phyloP scores from a whole-genome alignment of 2,888 invertebrate genomes.

The Luperina nickerlii region DNA sequence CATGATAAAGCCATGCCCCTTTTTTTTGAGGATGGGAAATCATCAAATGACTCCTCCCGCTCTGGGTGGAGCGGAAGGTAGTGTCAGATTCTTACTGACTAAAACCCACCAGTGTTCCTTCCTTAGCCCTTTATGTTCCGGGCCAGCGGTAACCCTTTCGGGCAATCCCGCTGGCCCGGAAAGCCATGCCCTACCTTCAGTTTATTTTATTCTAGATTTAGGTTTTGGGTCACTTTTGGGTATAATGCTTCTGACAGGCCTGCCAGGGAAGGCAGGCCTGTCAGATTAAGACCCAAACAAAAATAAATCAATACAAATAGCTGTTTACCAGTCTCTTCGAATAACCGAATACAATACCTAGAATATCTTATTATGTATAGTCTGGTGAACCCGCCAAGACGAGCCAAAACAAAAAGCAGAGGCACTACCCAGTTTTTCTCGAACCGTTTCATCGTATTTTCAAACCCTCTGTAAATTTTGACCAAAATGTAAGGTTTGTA shows the following conservation, averaged over 20 bases:
- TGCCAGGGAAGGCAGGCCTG: too few relatives aligned
- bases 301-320: slow-evolving; percentile 1
- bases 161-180: too few relatives aligned
- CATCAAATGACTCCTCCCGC: too few relatives aligned
- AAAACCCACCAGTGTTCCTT: too few relatives aligned
- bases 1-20: too few relatives aligned
- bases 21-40: too few relatives aligned
- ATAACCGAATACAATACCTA: background rate
- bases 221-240: background rate
- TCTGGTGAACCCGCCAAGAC: background rate
- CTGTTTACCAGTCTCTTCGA: background rate
- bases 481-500: background rate
- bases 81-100: too few relatives aligned
- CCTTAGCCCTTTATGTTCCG: too few relatives aligned
- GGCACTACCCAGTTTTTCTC: background rate
- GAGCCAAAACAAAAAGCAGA: background rate
- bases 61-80: too few relatives aligned
- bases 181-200: background rate
- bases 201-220: slow-evolving; percentile 26
- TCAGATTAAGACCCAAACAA: slow-evolving; percentile 1
- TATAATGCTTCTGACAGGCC: slow-evolving; percentile 15
- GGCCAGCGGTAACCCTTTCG: too few relatives aligned
- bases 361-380: background rate
- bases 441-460: background rate
- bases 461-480: background rate